Conservation (phyloP, 2,113 vertebrate species). For the Sander lucioperca region DNA sequence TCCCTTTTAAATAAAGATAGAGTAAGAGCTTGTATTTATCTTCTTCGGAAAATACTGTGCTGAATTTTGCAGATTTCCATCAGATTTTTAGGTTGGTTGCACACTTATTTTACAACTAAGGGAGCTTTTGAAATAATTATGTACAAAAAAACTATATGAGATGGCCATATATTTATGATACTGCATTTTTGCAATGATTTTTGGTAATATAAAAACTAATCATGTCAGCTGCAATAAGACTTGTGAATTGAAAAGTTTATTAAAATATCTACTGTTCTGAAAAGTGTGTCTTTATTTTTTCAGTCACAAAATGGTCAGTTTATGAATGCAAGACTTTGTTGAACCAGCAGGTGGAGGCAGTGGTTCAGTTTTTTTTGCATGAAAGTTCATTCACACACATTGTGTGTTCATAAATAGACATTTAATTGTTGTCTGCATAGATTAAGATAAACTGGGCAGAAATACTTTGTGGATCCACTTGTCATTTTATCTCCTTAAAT, state of each 20-base stretch:
- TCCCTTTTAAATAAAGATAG: conserved; percentile 42
- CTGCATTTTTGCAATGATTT: conserved; percentile 69
- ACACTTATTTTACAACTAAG: conserved; percentile 69
- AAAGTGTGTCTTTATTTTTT: neutral
- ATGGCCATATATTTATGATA: conserved; percentile 80
- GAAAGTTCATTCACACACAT: neutral
- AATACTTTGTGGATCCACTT: neutral
- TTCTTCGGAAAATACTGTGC: conserved; percentile 39
- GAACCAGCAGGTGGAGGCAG: conserved; percentile 67
- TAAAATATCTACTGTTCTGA: conserved; percentile 66
- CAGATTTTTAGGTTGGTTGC: conserved; percentile 60
- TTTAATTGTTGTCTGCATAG: neutral
- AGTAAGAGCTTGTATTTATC: conserved; percentile 53
- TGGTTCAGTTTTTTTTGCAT: neutral
- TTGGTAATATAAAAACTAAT: conserved; percentile 73
- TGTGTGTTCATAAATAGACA: neutral
- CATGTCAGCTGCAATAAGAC: conserved; percentile 62
- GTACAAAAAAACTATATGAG: conserved; percentile 77
- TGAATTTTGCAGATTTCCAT: conserved; percentile 46
- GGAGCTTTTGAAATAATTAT: conserved; percentile 72
- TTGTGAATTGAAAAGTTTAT: conserved; percentile 71
- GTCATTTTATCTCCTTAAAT: neutral
- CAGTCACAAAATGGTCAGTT: neutral
- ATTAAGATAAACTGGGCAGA: neutral
- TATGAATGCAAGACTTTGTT: neutral